Base-by-base conservation (phyloP, 2,888 invertebrate species). In the Dryococelus australis region DNA sequence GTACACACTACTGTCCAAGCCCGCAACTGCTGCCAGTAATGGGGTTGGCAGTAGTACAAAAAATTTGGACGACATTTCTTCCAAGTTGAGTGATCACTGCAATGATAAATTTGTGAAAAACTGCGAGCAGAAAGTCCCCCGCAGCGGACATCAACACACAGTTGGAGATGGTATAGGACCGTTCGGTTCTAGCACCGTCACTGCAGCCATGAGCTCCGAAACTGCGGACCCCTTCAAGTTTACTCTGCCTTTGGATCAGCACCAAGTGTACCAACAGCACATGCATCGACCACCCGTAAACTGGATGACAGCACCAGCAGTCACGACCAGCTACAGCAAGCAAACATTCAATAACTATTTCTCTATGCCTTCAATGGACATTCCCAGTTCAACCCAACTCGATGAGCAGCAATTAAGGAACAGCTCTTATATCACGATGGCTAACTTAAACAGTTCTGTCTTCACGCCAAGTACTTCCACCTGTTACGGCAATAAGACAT, bases 271-370 rank as follows among this genome's bases (percentile, higher is more conserved):
- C n/a, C 65, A 16, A 16, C 65, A 65, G n/a, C 65, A 65, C 20
- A 20, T 20, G 35, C 87, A 88, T 27, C 88, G 93, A 89, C 92
- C 93, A 8, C 94, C 94, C 0, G 94, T 94, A 0, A 95, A 95
- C 90, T 95, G 95, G 95, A 95, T 95, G 95, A 94, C 94, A 90
- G 93, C 94, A 0, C 94, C 94, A 0, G 94, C 94, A 89, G 91
- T 93, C 35, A 85, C 87, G 20, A 80, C 86, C 12, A 85, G 43
- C 43, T n/a, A 83, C 9, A 28, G 24, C 24, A 43, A 43, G 12
- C 83, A 83, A 35, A 20, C 83, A 13, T 83, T 83, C 13, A 24
- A 78, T 35, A 26, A 12, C 16, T 78, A 16, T 78, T 43, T 26
- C 16, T 26, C 81, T n/a, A 43, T 35, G 79, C 79, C 65, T 80